phyloP scores from a whole-genome alignment of 1,140 invertebrate genomes.

The Mamestra configurata region DNA sequence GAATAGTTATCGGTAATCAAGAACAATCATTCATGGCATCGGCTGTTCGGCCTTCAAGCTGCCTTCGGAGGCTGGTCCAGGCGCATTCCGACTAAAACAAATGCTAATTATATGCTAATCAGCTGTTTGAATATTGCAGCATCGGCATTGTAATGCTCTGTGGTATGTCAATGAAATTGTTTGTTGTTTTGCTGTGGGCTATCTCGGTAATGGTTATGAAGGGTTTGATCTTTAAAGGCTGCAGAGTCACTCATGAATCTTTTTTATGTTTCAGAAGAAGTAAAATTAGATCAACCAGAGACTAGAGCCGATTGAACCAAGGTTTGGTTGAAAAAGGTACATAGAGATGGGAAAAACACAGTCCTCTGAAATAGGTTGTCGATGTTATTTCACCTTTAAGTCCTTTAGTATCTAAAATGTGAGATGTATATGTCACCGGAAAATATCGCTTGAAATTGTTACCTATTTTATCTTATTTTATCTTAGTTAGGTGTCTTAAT shows the following conservation, averaged over 20 bases:
- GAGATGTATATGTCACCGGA: too few species aligned
- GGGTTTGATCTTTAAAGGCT: background rate
- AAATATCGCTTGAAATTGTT: too few species aligned
- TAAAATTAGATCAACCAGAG: too few species aligned
- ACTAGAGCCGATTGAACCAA: too few species aligned
- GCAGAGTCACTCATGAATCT: too few species aligned
- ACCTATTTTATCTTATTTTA: too few species aligned
- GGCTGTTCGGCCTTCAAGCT: constrained; percentile 32
- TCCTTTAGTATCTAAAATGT: too few species aligned
- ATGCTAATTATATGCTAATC: constrained; percentile 72
- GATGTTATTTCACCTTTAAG: too few species aligned
- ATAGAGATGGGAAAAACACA: too few species aligned
- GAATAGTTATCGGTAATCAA: constrained; percentile 45
- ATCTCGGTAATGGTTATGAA: background rate
- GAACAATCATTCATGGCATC: constrained; percentile 46
- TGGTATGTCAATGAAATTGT: constrained; percentile 58
- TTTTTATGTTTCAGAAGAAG: background rate
- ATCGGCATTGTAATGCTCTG: constrained; percentile 7
- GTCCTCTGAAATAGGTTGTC: too few species aligned
- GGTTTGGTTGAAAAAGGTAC: too few species aligned
- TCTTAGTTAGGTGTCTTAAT: too few species aligned
- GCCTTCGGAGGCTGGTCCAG: constrained; percentile 44
- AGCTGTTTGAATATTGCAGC: constrained; percentile 44
- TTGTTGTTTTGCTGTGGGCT: constrained; percentile 13
- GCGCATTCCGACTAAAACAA: constrained; percentile 64